Evolutionary conservation across 2,113 vertebrate genomes (phyloP).

Genomic region (Pogonocichla stellata): DNA sequence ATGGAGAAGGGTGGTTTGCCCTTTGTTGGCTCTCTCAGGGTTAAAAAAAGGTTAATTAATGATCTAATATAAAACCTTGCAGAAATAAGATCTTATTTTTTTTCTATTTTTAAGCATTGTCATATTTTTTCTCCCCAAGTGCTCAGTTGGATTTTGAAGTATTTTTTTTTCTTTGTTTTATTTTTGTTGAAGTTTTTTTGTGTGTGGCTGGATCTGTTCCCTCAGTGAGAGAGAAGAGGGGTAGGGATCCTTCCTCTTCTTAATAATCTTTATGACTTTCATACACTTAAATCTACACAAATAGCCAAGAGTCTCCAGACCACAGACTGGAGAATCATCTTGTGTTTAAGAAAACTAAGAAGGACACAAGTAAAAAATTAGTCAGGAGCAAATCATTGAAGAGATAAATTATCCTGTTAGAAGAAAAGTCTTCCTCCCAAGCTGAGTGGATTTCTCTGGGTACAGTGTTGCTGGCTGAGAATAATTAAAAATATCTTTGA

Average conservation of each 20-base stretch:
- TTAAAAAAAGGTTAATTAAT: not conserved
- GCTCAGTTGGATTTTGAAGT: not conserved
- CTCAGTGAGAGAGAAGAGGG: not conserved
- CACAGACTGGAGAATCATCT: not conserved
- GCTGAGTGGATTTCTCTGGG: not conserved
- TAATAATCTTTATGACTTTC: not conserved
- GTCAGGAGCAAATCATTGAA: not conserved
- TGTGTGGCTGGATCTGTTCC: not conserved
- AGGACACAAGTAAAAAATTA: not conserved
- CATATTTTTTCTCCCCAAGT: not conserved
- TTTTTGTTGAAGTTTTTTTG: not conserved
- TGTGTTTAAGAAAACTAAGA: not conserved
- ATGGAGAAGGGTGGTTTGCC: not conserved
- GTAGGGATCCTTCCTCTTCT: not conserved
- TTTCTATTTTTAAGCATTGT: not conserved
- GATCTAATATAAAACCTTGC: not conserved
- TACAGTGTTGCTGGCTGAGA: not conserved
- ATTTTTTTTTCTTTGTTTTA: not conserved
- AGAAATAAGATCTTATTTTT: not conserved
- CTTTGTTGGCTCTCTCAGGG: not conserved
- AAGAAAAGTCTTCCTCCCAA: not conserved
- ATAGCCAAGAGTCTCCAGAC: not conserved
- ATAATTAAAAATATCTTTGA: not conserved
- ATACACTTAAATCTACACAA: not conserved
- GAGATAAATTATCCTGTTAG: not conserved